These are phyloP conservation scores for Pteronotus mesoamericanus DNA, from an alignment of 2,797 vertebrate genomes.

Conservation along the genomic window DNA sequence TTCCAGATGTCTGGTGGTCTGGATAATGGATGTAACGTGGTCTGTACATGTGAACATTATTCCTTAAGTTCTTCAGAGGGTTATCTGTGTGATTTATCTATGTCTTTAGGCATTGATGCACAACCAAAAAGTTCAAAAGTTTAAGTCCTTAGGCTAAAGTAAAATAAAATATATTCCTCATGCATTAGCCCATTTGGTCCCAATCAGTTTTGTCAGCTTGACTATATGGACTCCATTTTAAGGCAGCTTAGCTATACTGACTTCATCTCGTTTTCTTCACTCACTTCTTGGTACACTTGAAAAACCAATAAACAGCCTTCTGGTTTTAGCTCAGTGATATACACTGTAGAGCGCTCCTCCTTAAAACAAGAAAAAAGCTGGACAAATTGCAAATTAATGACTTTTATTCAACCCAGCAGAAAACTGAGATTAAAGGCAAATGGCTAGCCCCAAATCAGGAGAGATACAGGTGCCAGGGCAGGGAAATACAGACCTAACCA, in stretches of 20 bases:
- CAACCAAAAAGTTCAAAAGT: background rate
- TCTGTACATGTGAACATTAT: background rate
- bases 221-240: background rate
- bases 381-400: background rate
- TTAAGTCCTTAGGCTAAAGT: background rate
- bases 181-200: background rate
- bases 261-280: background rate
- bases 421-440: conserved; percentile 10
- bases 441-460: background rate
- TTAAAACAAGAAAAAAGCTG: background rate
- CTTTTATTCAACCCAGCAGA: background rate
- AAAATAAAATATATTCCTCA: background rate
- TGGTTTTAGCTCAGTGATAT: background rate
- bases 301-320: background rate
- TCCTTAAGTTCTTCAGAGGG: background rate
- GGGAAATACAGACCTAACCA: background rate
- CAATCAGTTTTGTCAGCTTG: background rate
- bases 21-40: background rate
- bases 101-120: background rate
- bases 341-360: background rate
- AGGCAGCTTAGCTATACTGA: background rate
- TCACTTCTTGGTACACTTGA: background rate
- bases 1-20: background rate
- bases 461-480: background rate
- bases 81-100: background rate